phyloP scores from a whole-genome alignment of 2,888 invertebrate genomes.

The Myopa tessellatipennis region DNA sequence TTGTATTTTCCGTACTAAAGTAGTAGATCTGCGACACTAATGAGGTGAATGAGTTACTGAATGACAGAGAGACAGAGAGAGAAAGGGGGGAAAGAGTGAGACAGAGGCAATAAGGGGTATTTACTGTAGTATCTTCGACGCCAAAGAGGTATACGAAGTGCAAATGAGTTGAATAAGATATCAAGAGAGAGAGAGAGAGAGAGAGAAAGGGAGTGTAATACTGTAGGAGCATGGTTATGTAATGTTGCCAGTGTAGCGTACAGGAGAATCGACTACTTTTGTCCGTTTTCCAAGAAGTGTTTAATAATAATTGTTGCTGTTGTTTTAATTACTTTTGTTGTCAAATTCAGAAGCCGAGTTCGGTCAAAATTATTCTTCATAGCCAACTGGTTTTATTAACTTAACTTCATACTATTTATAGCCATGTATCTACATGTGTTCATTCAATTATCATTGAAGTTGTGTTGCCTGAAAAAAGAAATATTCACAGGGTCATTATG shows the following conservation, averaged over 20 bases:
- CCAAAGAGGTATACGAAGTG: no score
- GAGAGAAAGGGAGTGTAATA: no score
- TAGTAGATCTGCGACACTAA: not conserved
- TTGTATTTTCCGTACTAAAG: not conserved
- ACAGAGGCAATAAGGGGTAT: no score
- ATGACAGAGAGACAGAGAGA: not conserved
- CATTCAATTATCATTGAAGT: conserved; percentile 19
- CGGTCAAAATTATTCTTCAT: conserved; percentile 7
- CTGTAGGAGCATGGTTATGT: no score
- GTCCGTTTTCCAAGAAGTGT: conserved; percentile 28
- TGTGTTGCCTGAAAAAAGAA: conserved; percentile 20
- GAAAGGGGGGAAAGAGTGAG: no score
- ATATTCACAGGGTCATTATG: conserved; percentile 36
- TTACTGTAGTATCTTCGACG: no score
- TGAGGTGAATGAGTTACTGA: no score
- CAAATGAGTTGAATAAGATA: no score
- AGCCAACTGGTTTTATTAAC: conserved; percentile 16
- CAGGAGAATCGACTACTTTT: not conserved
- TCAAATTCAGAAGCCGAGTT: not conserved
- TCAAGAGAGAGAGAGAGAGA: no score
- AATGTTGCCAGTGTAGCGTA: not conserved
- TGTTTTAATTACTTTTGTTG: conserved; percentile 1
- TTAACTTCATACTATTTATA: not conserved
- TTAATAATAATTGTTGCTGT: conserved; percentile 18
- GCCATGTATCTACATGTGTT: conserved; percentile 15